Conservation (phyloP, 2,888 invertebrate genomes). For the Tinea pellionella region DNA sequence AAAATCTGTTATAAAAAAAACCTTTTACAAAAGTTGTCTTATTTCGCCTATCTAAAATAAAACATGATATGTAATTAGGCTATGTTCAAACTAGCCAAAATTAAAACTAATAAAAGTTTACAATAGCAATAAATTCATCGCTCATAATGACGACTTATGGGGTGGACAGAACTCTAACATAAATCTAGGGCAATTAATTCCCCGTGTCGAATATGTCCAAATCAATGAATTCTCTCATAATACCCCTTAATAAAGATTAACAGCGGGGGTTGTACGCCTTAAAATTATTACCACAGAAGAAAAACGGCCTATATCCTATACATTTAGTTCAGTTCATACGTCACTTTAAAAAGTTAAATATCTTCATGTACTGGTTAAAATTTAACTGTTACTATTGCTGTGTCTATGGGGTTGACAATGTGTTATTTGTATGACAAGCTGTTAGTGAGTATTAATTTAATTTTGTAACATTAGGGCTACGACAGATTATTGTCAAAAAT, state of each 20-base stretch:
- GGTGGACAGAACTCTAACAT: conserved; percentile 21
- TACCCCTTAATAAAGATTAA: conserved; percentile 60
- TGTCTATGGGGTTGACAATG: conserved; percentile 1
- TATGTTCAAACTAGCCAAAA: no score
- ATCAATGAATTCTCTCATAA: conserved; percentile 26
- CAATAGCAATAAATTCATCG: conserved; percentile 21
- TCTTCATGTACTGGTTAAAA: conserved; percentile 22
- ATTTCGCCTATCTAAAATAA: no score
- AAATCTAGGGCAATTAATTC: conserved; percentile 38
- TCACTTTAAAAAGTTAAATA: background rate
- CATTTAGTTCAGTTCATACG: background rate
- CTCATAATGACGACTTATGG: conserved; percentile 24
- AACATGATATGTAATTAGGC: no score
- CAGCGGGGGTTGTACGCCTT: conserved; percentile 24
- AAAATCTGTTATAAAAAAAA: no score
- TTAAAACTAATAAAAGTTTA: background rate
- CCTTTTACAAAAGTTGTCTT: no score
- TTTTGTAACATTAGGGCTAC: background rate
- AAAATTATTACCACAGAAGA: conserved; percentile 20
- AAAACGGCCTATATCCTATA: conserved; percentile 22
- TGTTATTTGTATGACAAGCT: background rate
- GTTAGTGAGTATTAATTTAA: background rate
- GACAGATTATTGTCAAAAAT: conserved; percentile 5
- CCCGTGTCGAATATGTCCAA: conserved; percentile 41
- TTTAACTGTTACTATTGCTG: conserved; percentile 23